phyloP scores from a whole-genome alignment of 2,113 vertebrate species.

The Circaetus cinerascens region DNA sequence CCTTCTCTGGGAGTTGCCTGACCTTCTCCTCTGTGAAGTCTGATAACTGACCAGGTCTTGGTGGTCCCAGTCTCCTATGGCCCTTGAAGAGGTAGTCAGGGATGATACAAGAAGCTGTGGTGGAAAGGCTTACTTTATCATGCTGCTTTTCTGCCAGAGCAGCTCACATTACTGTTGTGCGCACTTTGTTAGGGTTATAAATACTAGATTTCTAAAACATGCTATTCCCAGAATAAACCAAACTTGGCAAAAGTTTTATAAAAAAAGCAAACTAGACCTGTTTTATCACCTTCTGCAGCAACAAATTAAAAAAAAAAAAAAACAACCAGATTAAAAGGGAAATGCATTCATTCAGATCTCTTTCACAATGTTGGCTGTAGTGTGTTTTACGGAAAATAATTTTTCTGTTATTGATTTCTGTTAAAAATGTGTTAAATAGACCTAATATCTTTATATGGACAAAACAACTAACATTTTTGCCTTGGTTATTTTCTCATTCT shows the following conservation, averaged over 20 bases:
- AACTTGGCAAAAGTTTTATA: background rate
- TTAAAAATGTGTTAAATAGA: background rate
- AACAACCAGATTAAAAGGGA: background rate
- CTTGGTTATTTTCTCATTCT: background rate
- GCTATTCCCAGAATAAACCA: background rate
- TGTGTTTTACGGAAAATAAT: background rate
- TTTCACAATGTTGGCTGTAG: background rate
- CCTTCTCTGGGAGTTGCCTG: background rate
- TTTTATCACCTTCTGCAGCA: background rate
- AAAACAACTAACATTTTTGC: background rate
- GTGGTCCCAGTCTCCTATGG: background rate
- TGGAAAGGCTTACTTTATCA: background rate
- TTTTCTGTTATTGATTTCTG: background rate
- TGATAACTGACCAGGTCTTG: background rate
- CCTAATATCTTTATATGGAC: background rate
- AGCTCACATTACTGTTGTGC: accelerated
- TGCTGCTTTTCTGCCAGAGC: background rate
- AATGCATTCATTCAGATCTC: background rate
- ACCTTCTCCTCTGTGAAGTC: background rate
- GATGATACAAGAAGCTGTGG: background rate
- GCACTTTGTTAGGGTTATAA: background rate
- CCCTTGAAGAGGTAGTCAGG: background rate
- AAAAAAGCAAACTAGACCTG: background rate
- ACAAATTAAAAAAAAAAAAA: background rate
- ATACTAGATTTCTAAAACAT: background rate